Evolutionary conservation across 2,888 invertebrate species (phyloP), one percentile per base, ranked within the genome.

Genomic region (Serripes groenlandicus): DNA sequence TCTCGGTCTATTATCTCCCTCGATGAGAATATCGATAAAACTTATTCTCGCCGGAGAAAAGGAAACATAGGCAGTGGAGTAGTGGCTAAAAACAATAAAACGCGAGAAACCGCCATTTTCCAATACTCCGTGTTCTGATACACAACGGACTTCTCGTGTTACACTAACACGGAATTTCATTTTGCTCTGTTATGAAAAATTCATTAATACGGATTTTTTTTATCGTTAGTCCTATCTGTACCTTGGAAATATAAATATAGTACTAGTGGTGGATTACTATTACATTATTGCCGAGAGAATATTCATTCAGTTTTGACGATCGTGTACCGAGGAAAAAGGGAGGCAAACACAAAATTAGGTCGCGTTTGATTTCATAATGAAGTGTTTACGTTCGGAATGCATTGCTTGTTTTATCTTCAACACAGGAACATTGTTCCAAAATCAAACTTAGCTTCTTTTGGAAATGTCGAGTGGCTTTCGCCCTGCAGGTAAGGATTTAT

Each of bases 381-480:
- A 64, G 64, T 64, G 64, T 64, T 64, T 64, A 64, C 64, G 37
- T 37, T 64, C 64, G 64, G 64, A 64, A 64, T 64, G 64, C 37
- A 64, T 37, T 3, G 37, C 32, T 23, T 1, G 64, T 49, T 15
- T 64, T 28, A 30, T 64, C 26, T 64, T 49, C 64, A 74, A 74
- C 64, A 56, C 18, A 30, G 62, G 52, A 64, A 64, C 64, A 64
- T 64, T 64, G 58, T 76, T 76, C 75, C 75, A 58, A 28, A 69
- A 69, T 42, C 68, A 69, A 52, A 76, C 62, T 35, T 78, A 78
- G 77, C 32, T 52, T 42, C 56, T 37, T 62, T 62, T 78, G 77
- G 77, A 78, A 56, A 78, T 78, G 77, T 64, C 77, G 77, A 64
- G 64, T 72, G 72, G 66, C 34, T 72, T 70, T 37, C 35, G 26